Evolutionary conservation across 1,140 invertebrate genomes (phyloP).

Genomic region (Lordiphosa collinella): DNA sequence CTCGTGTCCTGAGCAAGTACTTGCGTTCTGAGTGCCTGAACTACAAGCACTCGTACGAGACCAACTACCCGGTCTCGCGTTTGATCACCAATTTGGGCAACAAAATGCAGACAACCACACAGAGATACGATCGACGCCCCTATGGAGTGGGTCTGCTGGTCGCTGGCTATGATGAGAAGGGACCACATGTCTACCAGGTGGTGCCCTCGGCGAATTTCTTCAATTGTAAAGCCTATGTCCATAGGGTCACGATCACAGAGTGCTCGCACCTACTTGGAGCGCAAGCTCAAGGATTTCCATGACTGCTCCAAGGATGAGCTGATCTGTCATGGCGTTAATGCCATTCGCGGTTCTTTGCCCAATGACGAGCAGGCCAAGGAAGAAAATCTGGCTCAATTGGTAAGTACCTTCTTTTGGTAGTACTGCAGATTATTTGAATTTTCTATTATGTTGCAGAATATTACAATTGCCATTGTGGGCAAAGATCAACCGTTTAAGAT

Average conservation of each 20-base stretch:
- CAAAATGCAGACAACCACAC: slow-evolving; percentile 99
- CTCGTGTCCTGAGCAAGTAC: slow-evolving; percentile 94
- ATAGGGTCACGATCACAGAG: slow-evolving; percentile 99
- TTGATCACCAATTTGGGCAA: slow-evolving; percentile 93
- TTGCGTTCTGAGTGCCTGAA: slow-evolving; percentile 97
- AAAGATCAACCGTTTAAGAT: slow-evolving; percentile 1
- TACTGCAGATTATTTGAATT: neutral
- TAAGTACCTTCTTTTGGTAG: slow-evolving; percentile 7
- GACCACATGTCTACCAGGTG: slow-evolving; percentile 98
- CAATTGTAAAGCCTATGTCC: slow-evolving; percentile 99
- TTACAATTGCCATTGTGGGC: slow-evolving; percentile 29
- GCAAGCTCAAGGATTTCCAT: slow-evolving; percentile 89
- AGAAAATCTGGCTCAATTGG: slow-evolving; percentile 38
- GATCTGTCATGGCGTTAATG: slow-evolving; percentile 95
- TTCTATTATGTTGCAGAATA: slow-evolving; percentile 27
- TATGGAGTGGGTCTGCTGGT: slow-evolving; percentile 98
- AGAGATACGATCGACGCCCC: slow-evolving; percentile 97
- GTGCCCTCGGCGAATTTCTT: slow-evolving; percentile 99
- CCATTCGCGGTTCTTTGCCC: slow-evolving; percentile 95
- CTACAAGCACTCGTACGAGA: slow-evolving; percentile 93
- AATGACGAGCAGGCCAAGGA: slow-evolving; percentile 86
- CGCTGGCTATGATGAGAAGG: slow-evolving; percentile 97
- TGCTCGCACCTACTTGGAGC: slow-evolving; percentile 98
- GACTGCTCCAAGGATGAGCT: slow-evolving; percentile 90
- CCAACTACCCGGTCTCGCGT: slow-evolving; percentile 90